phyloP scores from a whole-genome alignment of 2,888 invertebrate species.

The Drosophila neutralis region DNA sequence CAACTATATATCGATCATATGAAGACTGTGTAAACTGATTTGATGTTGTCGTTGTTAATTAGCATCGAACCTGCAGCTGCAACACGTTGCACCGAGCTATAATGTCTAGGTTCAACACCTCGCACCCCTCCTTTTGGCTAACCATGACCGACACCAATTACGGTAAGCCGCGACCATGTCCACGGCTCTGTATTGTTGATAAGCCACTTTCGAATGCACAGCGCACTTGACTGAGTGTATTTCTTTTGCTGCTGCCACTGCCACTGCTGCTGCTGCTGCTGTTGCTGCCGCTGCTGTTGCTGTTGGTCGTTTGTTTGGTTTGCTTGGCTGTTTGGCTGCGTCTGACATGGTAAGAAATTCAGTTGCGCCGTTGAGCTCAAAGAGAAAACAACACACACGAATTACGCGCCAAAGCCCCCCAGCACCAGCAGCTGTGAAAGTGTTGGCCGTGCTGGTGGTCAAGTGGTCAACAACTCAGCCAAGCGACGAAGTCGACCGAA shows the following conservation, averaged over 20 bases:
- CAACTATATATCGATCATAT: conserved; percentile 65
- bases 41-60: conserved; percentile 62
- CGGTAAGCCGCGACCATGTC: conserved; percentile 70
- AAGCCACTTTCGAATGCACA: conserved; percentile 63
- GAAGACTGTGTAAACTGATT: conserved; percentile 39
- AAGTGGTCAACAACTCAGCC: conserved; percentile 37
- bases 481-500: conserved; percentile 16
- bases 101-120: conserved; percentile 13
- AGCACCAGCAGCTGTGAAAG: conserved; percentile 62
- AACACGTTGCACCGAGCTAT: conserved; percentile 44
- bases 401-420: conserved; percentile 55
- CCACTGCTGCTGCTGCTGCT: background rate
- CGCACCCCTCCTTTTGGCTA: conserved; percentile 28
- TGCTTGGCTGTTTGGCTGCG: conserved; percentile 48
- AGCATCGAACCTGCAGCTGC: conserved; percentile 67
- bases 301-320: conserved; percentile 34
- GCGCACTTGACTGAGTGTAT: conserved; percentile 50
- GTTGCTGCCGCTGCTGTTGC: conserved; percentile 19
- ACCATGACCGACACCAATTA: conserved; percentile 65
- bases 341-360: conserved; percentile 63
- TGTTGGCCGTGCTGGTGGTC: conserved; percentile 54
- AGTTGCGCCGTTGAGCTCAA: conserved; percentile 76
- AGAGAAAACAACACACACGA: conserved; percentile 71
- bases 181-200: conserved; percentile 63
- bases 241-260: conserved; percentile 24